Evolutionary conservation across 2,113 vertebrate genomes (phyloP), one percentile per base, ranked within the genome.

Genomic region (Corydoras maculifer): DNA sequence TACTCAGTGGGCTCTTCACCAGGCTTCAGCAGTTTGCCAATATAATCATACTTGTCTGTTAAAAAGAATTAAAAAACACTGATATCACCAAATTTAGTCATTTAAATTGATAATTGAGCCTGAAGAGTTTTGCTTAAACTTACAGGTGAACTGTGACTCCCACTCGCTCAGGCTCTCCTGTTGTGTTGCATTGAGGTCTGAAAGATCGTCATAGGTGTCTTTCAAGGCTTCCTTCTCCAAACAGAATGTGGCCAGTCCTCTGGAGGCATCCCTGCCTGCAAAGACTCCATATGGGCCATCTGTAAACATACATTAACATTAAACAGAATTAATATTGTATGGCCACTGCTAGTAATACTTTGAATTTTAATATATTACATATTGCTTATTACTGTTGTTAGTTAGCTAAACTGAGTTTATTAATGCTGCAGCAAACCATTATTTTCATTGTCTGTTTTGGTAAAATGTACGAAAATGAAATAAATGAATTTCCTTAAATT

Each of bases 261-360:
- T 88, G 75, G 97, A 99, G 0, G 97, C 96, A 54, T 99, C 96
- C 82, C 91, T 90, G 82, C 97, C 97, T 0, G 93, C 97, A 84
- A 99, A 99, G 75, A 99, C 91, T 14, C 97, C 97, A 0, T 99
- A 99, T 0, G 97, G 96, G 0, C 96, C 97, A 35, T 94, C 97
- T 99, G 87, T 29, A 82, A 65, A 61, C 43, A 59, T 30, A 84
- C 18, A 25, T 25, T 25, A 25, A 25, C 18, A 25, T 25, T 25
- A 25, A 25, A 25, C 18, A 25, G 18, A 25, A 25, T 25, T 25
- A 25, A 25, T 25, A 25, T 25, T 25, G 18, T 25, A 25, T 25
- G 18, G 2, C 18, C 18, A 25, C 18, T 25, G 18, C 2, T 25
- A 25, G 18, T 25, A 25, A 25, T 25, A 25, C 18, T 25, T 25